Conservation (phyloP, 2,113 vertebrate genomes). For the Ceyx melanurus region DNA sequence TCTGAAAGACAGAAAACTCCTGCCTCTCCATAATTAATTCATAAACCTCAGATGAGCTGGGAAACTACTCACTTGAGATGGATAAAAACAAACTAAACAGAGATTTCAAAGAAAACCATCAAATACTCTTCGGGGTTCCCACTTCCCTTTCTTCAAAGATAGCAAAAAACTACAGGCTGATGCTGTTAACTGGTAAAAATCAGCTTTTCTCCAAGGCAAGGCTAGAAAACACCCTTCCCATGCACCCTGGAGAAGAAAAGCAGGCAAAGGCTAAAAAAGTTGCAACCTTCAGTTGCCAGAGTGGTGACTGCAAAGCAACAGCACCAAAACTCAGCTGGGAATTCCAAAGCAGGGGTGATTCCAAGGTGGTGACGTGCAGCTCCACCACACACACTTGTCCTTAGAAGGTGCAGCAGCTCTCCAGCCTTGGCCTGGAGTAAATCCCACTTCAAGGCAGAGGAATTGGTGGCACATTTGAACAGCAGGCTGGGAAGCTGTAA, state of each 20-base stretch:
- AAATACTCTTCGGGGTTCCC: slow-evolving; percentile 40
- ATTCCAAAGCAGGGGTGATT: not conserved
- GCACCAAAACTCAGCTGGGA: not conserved
- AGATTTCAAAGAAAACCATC: slow-evolving; percentile 43
- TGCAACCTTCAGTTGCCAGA: not conserved
- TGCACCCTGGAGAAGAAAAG: not conserved
- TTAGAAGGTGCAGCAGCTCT: not conserved
- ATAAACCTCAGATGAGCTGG: slow-evolving; percentile 34
- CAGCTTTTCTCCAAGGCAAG: not conserved
- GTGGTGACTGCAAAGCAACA: not conserved
- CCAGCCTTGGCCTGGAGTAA: not conserved
- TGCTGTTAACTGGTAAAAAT: not conserved
- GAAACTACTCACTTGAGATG: slow-evolving; percentile 57
- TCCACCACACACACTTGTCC: not conserved
- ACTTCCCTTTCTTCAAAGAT: slow-evolving; percentile 21
- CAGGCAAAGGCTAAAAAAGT: not conserved
- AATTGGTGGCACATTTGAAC: not conserved
- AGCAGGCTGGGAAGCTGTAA: not conserved
- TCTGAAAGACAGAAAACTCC: slow-evolving; percentile 28
- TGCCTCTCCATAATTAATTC: slow-evolving; percentile 57
- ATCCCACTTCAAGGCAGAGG: not conserved
- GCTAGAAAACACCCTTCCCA: not conserved
- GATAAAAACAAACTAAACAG: slow-evolving; percentile 59
- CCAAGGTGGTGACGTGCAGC: not conserved
- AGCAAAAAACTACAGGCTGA: not conserved